Percentiles rank a stretch among this genome's conserved stretches.
phyloP scores from a whole-genome alignment of 2,888 invertebrate species.

The Epiblema foenella region DNA sequence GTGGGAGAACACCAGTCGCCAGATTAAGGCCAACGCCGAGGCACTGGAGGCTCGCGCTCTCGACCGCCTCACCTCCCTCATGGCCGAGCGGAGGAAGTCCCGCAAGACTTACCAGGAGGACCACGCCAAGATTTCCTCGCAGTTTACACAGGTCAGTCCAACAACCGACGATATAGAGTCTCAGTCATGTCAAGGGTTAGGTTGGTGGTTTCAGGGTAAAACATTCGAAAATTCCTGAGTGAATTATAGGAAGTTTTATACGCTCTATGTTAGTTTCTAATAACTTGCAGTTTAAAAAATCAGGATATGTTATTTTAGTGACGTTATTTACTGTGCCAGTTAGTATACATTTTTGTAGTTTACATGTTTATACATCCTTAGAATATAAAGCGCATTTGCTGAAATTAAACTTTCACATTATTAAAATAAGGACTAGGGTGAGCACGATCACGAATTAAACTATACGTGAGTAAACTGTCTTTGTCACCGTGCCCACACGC shows the following conservation, averaged over 20 bases:
- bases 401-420: conserved; percentile 1
- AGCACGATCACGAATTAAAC: conserved; percentile 3
- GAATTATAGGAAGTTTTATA: neutral
- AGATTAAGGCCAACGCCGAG: conserved; percentile 94
- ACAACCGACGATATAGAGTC: neutral
- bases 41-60: conserved; percentile 92
- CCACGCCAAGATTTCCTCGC: conserved; percentile 91
- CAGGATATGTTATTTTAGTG: no score
- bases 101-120: conserved; percentile 96
- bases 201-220: neutral
- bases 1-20: conserved; percentile 92
- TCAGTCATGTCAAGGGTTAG: neutral
- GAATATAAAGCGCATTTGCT: neutral
- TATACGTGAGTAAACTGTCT: conserved; percentile 28
- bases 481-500: conserved; percentile 25
- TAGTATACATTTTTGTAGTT: neutral
- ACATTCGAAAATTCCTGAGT: neutral
- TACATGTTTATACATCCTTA: neutral
- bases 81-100: conserved; percentile 94
- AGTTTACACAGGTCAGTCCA: conserved; percentile 88
- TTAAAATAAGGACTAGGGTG: neutral
- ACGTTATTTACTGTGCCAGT: no score
- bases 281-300: no score
- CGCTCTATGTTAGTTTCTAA: neutral
- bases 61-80: conserved; percentile 91